phyloP scores from a whole-genome alignment of 2,888 invertebrate genomes.

The Corbicula japonica region DNA sequence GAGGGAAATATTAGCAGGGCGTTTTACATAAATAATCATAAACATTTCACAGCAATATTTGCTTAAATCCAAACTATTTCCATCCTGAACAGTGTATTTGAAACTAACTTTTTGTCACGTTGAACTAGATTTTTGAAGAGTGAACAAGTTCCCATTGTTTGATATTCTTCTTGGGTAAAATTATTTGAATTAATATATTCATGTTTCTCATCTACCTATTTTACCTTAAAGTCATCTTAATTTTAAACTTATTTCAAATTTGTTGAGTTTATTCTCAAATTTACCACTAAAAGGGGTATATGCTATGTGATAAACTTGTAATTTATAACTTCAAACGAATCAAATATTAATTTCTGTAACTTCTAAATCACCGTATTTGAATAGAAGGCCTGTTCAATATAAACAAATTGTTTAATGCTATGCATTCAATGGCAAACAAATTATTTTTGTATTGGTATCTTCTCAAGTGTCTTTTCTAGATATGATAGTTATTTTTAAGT shows the following conservation, averaged over 20 bases:
- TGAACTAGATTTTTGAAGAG: background rate
- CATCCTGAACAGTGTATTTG: conserved; percentile 1
- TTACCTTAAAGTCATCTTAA: background rate
- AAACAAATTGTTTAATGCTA: conserved; percentile 14
- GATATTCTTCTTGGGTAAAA: background rate
- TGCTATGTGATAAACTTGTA: background rate
- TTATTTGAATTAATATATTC: background rate
- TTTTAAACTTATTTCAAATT: conserved; percentile 3
- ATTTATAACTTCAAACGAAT: conserved; percentile 12
- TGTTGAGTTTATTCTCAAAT: conserved; percentile 23
- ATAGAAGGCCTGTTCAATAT: conserved; percentile 34
- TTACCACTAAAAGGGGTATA: background rate
- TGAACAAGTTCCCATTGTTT: conserved; percentile 1
- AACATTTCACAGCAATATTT: background rate
- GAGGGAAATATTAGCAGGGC: background rate
- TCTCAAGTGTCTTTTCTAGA: background rate
- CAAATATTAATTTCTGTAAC: conserved; percentile 22
- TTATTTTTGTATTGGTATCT: conserved; percentile 5
- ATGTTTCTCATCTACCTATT: conserved; percentile 3
- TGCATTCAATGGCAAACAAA: conserved; percentile 26
- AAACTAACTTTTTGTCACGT: background rate
- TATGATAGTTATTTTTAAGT: conserved; percentile 7
- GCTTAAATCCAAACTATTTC: background rate
- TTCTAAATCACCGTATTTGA: conserved; percentile 39
- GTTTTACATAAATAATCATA: background rate